Evolutionary conservation across 1,140 invertebrate genomes (phyloP).

Genomic region (Drosophila nannoptera): DNA sequence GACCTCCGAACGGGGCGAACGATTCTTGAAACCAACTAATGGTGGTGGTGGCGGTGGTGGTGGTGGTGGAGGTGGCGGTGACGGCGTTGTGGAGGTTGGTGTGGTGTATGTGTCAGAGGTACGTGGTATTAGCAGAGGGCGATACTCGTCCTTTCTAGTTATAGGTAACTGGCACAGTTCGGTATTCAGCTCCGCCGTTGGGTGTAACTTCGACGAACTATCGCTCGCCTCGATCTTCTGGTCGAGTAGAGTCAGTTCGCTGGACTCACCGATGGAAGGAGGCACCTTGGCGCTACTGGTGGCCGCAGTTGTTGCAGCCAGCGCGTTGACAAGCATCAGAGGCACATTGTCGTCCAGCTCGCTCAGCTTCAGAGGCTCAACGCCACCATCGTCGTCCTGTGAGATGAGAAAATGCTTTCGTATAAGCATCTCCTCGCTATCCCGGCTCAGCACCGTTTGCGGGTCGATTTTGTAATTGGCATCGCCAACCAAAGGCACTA

Average conservation of each 20-base stretch:
- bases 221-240: background rate
- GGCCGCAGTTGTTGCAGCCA: constrained; percentile 1
- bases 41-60: background rate
- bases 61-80: background rate
- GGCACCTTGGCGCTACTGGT: background rate
- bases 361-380: constrained; percentile 60
- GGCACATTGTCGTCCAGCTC: constrained; percentile 60
- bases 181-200: background rate
- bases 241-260: background rate
- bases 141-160: constrained; percentile 11
- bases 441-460: constrained; percentile 50
- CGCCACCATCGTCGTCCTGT: constrained; percentile 58
- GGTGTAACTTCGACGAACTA: background rate
- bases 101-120: background rate
- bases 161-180: background rate
- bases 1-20: constrained; percentile 5
- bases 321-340: constrained; percentile 37
- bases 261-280: background rate
- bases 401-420: constrained; percentile 65
- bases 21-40: constrained; percentile 1
- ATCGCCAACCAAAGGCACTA: constrained; percentile 67
- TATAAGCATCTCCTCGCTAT: constrained; percentile 71
- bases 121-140: constrained; percentile 25
- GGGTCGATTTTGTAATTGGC: constrained; percentile 51
- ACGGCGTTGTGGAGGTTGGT: no score